A percentile compares a stretch with the other conserved stretches of the same genome.
phyloP scores from a whole-genome alignment of 2,797 vertebrate species.

The Lycodopsis pacificus region DNA sequence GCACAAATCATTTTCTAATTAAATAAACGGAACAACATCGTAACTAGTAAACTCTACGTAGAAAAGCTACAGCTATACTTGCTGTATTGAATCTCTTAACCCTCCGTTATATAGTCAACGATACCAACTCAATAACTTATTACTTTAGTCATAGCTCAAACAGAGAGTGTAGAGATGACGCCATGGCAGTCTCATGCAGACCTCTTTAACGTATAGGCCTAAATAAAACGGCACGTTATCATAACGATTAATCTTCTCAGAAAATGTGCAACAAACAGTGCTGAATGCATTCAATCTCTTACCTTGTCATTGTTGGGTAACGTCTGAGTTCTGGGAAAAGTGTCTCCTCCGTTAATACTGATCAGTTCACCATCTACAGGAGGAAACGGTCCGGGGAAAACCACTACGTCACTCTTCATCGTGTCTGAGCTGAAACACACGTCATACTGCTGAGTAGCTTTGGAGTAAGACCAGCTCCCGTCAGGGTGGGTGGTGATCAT shows the following conservation, averaged over 20 bases:
- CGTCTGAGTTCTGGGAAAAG: background rate
- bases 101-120: background rate
- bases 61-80: too few relatives aligned
- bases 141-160: background rate
- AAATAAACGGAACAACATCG: background rate
- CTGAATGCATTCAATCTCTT: background rate
- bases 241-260: background rate
- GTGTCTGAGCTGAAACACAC: background rate
- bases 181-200: background rate
- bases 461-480: background rate
- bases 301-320: constrained; percentile 13
- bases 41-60: background rate
- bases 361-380: background rate
- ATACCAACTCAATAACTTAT: background rate
- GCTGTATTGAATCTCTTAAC: background rate
- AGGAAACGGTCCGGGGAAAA: background rate
- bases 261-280: background rate
- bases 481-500: too few relatives aligned
- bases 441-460: background rate
- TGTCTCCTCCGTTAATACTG: background rate
- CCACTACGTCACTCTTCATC: background rate
- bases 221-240: background rate
- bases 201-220: background rate
- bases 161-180: too few relatives aligned
- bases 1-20: background rate